Conservation (phyloP, 2,113 vertebrate genomes). For the Dermatemys mawii region DNA sequence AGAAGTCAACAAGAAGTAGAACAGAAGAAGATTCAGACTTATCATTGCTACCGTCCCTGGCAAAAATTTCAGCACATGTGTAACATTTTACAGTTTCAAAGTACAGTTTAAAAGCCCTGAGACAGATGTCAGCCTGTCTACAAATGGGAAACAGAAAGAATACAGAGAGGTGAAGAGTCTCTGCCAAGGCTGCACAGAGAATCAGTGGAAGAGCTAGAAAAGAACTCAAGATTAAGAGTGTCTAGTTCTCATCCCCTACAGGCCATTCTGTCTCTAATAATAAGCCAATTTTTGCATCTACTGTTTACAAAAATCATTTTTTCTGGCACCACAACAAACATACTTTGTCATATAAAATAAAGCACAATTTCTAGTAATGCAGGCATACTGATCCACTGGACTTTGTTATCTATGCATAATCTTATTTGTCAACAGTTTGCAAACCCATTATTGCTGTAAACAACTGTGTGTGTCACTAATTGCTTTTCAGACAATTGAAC, state of each 20-base stretch:
- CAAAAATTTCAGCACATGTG: neutral
- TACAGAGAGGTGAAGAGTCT: neutral
- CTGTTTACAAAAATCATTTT: neutral
- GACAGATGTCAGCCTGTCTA: neutral
- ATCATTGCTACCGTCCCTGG: no score
- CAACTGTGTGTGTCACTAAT: constrained; percentile 33
- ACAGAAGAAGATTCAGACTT: neutral
- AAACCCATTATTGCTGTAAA: constrained; percentile 47
- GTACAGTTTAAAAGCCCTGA: neutral
- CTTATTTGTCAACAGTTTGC: constrained; percentile 66
- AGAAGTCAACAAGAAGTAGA: neutral
- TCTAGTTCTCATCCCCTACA: neutral
- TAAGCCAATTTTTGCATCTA: neutral
- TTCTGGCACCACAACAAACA: neutral
- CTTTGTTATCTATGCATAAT: neutral
- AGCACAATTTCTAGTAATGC: neutral
- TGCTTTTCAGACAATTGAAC: constrained; percentile 69
- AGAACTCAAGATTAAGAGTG: neutral
- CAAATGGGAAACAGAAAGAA: neutral
- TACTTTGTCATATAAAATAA: neutral
- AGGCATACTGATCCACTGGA: neutral
- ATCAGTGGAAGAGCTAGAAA: neutral
- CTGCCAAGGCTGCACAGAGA: neutral
- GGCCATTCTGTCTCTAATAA: neutral
- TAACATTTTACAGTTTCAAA: neutral